Conservation (phyloP, 2,113 vertebrate genomes). For the Labeo rohita region DNA sequence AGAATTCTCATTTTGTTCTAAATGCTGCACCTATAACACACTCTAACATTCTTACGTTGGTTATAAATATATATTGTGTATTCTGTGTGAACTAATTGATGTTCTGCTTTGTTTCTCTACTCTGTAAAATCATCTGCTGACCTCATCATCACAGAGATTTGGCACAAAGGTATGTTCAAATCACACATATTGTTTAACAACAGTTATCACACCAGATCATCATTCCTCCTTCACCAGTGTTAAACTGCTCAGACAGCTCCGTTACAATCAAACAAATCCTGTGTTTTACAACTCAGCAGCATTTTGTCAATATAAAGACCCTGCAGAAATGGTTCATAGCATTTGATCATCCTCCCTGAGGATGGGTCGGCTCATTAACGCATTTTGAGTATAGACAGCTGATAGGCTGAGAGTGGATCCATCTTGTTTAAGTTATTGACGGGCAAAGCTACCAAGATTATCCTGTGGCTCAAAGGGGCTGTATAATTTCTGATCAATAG, state of each 20-base stretch:
- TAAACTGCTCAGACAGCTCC: not conserved
- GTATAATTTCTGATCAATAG: conserved; percentile 52
- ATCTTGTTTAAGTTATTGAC: conserved; percentile 47
- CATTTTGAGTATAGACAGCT: conserved; percentile 11
- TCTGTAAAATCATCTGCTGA: conserved; percentile 47
- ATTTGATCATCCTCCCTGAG: conserved; percentile 28
- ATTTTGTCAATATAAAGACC: conserved; percentile 8
- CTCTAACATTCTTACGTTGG: too few species aligned
- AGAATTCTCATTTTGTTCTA: too few species aligned
- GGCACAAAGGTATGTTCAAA: conserved; percentile 71
- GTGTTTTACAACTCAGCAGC: not conserved
- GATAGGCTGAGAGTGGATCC: conserved; percentile 30
- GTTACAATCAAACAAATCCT: not conserved
- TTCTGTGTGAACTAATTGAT: not conserved
- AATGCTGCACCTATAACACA: too few species aligned
- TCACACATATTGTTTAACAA: not conserved
- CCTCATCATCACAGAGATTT: conserved; percentile 63
- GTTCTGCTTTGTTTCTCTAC: conserved; percentile 20
- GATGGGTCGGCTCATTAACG: conserved; percentile 17
- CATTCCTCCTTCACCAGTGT: too few species aligned
- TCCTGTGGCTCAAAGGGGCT: conserved; percentile 32
- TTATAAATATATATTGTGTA: too few species aligned
- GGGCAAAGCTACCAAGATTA: conserved; percentile 34
- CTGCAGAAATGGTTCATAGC: not conserved
- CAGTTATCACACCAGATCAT: not conserved